Conservation (phyloP, 2,888 invertebrate species). For the Melikaiella ostensackeni region DNA sequence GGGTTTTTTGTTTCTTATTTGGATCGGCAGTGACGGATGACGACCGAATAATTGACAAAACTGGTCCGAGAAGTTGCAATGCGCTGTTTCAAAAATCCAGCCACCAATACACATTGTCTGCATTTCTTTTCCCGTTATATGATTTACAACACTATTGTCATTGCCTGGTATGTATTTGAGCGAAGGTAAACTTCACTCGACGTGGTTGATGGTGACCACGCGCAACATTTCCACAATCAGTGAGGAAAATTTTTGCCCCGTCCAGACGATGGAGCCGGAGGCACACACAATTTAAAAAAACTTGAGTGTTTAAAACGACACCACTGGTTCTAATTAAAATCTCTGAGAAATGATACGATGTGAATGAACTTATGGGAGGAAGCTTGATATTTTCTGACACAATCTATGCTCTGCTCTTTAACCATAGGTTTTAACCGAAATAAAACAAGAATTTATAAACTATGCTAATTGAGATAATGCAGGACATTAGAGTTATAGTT, state of each 20-base stretch:
- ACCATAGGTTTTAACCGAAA: conserved; percentile 15
- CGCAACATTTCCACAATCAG: conserved; percentile 2
- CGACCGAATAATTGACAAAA: conserved; percentile 42
- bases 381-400: conserved; percentile 10
- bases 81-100: conserved; percentile 75
- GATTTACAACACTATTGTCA: conserved; percentile 58
- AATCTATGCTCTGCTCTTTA: conserved; percentile 40
- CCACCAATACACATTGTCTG: conserved; percentile 84
- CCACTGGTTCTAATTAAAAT: background rate
- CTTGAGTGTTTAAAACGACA: conserved; percentile 11
- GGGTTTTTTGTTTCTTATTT: conserved; percentile 29
- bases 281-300: conserved; percentile 37
- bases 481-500: conserved; percentile 21
- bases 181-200: conserved; percentile 59
- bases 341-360: conserved; percentile 45
- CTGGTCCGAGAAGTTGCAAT: conserved; percentile 56
- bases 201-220: conserved; percentile 40
- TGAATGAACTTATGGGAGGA: conserved; percentile 42
- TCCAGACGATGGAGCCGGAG: conserved; percentile 23
- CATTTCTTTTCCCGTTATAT: conserved; percentile 73
- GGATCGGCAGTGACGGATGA: conserved; percentile 37
- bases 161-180: conserved; percentile 49
- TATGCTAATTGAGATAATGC: background rate
- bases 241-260: conserved; percentile 32
- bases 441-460: conserved; percentile 4